phyloP scores from a whole-genome alignment of 2,888 invertebrate genomes.

The Hymenopus coronatus region DNA sequence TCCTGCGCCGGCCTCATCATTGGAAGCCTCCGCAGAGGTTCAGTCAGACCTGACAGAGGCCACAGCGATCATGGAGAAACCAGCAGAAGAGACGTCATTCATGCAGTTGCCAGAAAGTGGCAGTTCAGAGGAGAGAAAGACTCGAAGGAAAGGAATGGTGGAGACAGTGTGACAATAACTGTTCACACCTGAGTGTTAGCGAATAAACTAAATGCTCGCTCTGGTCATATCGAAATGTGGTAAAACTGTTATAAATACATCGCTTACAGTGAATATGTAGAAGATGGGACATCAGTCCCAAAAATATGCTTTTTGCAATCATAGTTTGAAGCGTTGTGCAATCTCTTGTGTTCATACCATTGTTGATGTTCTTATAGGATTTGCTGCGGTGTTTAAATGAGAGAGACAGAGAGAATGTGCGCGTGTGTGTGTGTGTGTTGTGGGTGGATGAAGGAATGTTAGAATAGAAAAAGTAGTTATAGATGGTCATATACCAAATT shows the following conservation, averaged over 20 bases:
- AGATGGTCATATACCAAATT: too few species aligned
- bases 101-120: conserved; percentile 18
- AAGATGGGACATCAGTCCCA: not conserved
- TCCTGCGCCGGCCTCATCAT: not conserved
- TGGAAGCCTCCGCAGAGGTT: not conserved
- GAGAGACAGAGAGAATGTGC: not conserved
- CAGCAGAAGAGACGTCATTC: conserved; percentile 28
- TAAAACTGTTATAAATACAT: not conserved
- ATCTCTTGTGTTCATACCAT: not conserved
- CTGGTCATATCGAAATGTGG: not conserved
- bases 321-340: too few species aligned
- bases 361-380: not conserved
- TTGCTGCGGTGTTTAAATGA: not conserved
- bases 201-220: not conserved
- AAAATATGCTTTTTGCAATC: not conserved
- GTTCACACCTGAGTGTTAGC: not conserved
- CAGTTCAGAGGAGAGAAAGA: not conserved
- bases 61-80: not conserved
- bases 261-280: not conserved
- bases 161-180: conserved; percentile 26
- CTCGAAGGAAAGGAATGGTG: conserved; percentile 27
- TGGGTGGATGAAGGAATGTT: too few species aligned
- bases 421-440: too few species aligned
- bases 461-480: too few species aligned
- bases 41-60: not conserved